Evolutionary conservation across 2,797 vertebrate species (phyloP), one percentile per base, ranked within the genome.

Genomic region (Alectoris magna): DNA sequence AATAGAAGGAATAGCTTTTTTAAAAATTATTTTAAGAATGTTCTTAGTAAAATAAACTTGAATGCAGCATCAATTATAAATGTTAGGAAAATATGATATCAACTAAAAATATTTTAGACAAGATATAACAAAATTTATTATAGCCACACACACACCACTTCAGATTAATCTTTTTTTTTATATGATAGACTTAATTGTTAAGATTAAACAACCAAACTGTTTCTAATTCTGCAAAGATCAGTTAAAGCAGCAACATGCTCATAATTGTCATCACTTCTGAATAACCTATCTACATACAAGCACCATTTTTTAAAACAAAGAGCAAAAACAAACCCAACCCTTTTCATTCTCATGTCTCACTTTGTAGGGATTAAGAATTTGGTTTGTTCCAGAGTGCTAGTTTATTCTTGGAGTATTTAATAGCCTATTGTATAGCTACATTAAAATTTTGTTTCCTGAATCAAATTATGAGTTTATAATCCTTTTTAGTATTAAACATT

Each of bases 321-420:
- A 63, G 29, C 26, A 14, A 18, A 43, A 9, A 19, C 26, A 62
- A 16, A 26, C 14, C 14, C 39, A 43, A 18, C 39, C 29, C 77
- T 82, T 48, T 39, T 31, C 41, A 15, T 82, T 39, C 18, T 70
- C 23, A 56, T 91, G 84, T 91, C n/a, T 87, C 60, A 71, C 48
- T 89, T 91, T 0, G 1, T 71, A 79, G 75, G 69, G 39, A 70
- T 85, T 84, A 82, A 82, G 68, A 76, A 53, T 87, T 74, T 71
- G 43, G 1, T 26, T 77, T 80, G 23, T 85, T 87, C 19, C 26
- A 70, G 71, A 39, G 13, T 27, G 27, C 51, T 88, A 23, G 53
- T 77, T 89, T 29, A 46, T 71, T 71, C n/a, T 38, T 63, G 14
- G 41, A 68, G 10, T 51, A 46, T 68, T 62, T 84, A 13, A 41